Evolutionary conservation across 2,113 vertebrate species (phyloP).

Genomic region (Cebidichthys violaceus): DNA sequence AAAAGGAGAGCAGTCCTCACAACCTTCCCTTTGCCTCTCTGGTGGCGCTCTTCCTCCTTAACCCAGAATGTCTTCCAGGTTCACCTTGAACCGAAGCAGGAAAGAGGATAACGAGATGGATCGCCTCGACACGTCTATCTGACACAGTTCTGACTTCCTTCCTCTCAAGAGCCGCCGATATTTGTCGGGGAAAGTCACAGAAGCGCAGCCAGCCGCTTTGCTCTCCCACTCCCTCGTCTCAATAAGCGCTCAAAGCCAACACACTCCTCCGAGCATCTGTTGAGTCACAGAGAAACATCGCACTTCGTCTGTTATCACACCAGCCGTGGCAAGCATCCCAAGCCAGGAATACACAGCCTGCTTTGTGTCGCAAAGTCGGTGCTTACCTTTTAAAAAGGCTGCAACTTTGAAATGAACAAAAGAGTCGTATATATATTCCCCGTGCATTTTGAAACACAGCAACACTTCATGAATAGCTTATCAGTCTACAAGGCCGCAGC

Average conservation of each 20-base stretch:
- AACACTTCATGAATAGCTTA: conserved; percentile 29
- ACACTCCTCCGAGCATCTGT: conserved; percentile 73
- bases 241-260: conserved; percentile 49
- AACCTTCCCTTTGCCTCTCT: conserved; percentile 22
- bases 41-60: conserved; percentile 36
- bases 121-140: conserved; percentile 23
- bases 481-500: conserved; percentile 29
- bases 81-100: conserved; percentile 45
- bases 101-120: conserved; percentile 42
- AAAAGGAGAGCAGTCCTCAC: conserved; percentile 21
- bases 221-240: conserved; percentile 50
- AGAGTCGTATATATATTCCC: not conserved
- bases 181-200: conserved; percentile 34
- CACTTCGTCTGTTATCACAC: conserved; percentile 59
- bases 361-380: conserved; percentile 9
- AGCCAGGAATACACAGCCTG: conserved; percentile 38
- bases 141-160: conserved; percentile 58
- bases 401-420: conserved; percentile 33
- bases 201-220: conserved; percentile 38
- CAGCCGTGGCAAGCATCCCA: conserved; percentile 43
- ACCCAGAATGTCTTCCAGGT: conserved; percentile 50
- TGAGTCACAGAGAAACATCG: conserved; percentile 58
- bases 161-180: conserved; percentile 40
- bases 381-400: conserved; percentile 11
- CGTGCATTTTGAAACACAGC: conserved; percentile 10